phyloP scores from a whole-genome alignment of 2,797 vertebrate species.

The Vireo griseus region DNA sequence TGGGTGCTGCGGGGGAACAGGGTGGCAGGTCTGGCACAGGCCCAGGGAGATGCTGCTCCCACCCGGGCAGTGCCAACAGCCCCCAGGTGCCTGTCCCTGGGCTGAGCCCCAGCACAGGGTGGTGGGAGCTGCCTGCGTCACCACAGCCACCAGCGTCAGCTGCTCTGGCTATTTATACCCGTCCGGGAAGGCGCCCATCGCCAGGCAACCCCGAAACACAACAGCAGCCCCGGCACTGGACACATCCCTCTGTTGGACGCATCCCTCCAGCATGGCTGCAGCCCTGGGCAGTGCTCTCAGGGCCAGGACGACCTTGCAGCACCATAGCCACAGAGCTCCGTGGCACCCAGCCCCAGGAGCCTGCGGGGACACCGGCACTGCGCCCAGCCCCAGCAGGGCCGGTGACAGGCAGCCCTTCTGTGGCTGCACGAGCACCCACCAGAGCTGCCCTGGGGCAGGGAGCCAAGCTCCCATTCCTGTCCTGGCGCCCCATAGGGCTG shows the following conservation, averaged over 20 bases:
- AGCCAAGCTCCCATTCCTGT: neutral
- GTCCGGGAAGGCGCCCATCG: slow-evolving; percentile 40
- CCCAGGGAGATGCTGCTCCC: neutral
- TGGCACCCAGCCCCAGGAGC: neutral
- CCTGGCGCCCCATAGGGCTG: neutral
- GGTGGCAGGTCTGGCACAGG: accelerated
- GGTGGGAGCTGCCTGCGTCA: neutral
- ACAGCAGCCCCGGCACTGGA: slow-evolving; percentile 61
- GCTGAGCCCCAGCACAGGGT: neutral
- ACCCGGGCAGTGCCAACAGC: neutral
- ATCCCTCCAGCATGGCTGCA: neutral
- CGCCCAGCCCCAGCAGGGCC: neutral
- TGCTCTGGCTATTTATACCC: slow-evolving; percentile 60
- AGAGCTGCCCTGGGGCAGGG: neutral
- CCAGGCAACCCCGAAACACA: slow-evolving; percentile 76
- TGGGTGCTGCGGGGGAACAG: accelerated
- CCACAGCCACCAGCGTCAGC: slow-evolving; percentile 13
- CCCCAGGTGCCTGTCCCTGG: neutral
- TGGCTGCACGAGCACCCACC: neutral
- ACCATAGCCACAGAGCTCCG: accelerated
- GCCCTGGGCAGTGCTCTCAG: neutral
- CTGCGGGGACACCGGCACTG: neutral
- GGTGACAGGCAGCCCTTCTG: neutral
- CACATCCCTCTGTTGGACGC: neutral
- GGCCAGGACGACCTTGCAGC: neutral